Base-by-base conservation (phyloP, 1,140 invertebrate species). In the Drepana arcuata region DNA sequence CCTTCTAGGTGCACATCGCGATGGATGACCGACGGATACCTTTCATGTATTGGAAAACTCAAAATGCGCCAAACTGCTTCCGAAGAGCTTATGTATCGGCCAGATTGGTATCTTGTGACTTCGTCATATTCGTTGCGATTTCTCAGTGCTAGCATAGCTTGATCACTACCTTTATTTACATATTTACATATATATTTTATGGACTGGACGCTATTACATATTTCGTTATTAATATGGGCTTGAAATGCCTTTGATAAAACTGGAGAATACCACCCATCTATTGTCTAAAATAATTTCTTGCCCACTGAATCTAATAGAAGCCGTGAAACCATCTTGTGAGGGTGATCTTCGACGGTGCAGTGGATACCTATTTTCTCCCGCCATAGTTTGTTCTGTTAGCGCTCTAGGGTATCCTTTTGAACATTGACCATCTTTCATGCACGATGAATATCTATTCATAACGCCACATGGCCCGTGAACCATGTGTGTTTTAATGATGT, bases 171-270 rank as follows among this genome's bases (percentile, higher is more conserved):
- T 63, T 84, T 80, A 33, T 73, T 64, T 9, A 84, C 53, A 58
- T 78, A 83, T 51, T 82, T 82, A 34, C 65, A 84, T 23, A 84
- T 61, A 38, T 82, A 85, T 60, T 83, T 84, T 5, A 83, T 66
- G 1, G 62, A 50, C 28, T 55, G 56, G 4, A 77, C 63, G 2
- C 70, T 70, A 46, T 49, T 32, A 50, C 64, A 80, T 28, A 15
- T 44, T 34, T 75, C 69, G n/a, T 72, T 58, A 60, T 66, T 73
- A 29, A 74, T 64, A 26, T 64, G 71, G 7, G 41, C 41, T 9
- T 71, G 48, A 44, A 52, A 80, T 6, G 25, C 62, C 54, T 57
- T 48, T 1, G 26, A 62, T 7, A 74, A 35, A 21, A 67, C 11
- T 16, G 72, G 69, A 7, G 51, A 56, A 52, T 68, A 78, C 78